Evolutionary conservation across 2,888 invertebrate species (phyloP).

Genomic region (Cataglyphis altisquamis): DNA sequence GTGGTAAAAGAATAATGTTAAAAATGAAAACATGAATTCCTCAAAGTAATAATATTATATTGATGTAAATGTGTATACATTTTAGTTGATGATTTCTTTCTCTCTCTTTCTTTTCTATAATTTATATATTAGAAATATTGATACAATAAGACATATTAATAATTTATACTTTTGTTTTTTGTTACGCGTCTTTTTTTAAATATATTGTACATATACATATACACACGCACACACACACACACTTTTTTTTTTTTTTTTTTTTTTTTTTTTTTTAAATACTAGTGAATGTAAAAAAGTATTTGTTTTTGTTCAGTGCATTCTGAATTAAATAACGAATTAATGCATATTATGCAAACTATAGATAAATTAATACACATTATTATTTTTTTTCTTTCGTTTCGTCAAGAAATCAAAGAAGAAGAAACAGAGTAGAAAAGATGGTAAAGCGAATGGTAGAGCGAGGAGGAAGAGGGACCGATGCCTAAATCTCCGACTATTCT

Average conservation of each 20-base stretch:
- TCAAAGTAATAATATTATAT: background rate
- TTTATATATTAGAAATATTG: background rate
- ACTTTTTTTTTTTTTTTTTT: background rate
- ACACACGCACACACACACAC: background rate
- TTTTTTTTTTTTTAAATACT: background rate
- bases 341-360: background rate
- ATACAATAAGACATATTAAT: background rate
- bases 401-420: background rate
- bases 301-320: background rate
- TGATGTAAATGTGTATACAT: background rate
- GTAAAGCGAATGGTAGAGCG: constrained; percentile 8
- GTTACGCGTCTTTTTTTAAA: no score
- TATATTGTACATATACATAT: no score
- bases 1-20: background rate
- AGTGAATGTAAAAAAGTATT: background rate
- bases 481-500: constrained; percentile 62
- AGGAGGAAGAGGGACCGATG: constrained; percentile 47
- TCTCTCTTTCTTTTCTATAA: background rate
- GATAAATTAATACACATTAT: background rate
- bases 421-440: constrained; percentile 7
- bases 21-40: background rate
- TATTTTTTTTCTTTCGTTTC: background rate
- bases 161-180: no score
- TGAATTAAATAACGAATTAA: background rate
- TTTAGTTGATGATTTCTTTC: background rate